Evolutionary conservation across 2,888 invertebrate genomes (phyloP), one percentile per base, ranked within the genome.

Genomic region (Pantelozetes paolii): DNA sequence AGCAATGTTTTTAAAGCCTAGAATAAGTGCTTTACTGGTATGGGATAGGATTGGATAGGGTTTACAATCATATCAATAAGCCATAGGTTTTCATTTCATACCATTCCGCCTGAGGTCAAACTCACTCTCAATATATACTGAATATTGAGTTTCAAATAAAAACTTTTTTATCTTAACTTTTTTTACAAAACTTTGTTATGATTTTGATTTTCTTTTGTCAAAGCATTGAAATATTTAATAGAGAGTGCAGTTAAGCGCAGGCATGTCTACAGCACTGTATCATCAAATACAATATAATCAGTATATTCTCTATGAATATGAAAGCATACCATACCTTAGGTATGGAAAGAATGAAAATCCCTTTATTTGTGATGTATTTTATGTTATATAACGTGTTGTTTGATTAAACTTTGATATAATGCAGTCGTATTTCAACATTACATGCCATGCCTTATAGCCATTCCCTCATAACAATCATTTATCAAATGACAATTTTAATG

Each of bases 131-230:
- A 15, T 59, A 59, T 59, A 30, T 62, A 32, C n/a, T n/a, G n/a
- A n/a, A n/a, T 9, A 26, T 54, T 26, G 54, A 26, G 54, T 54
- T 54, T 64, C 42, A 20, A 67, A 67, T 42, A 42, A 42, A 62
- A 62, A 62, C 28, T 18, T 36, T 62, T 67, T 67, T 67, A 67
- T 67, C 67, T 67, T 67, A 67, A 67, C 67, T 64, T 64, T 67
- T 67, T 67, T 62, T 32, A n/a, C 30, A 15, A 42, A 67, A 67
- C 67, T 67, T 67, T 42, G 67, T 42, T 67, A 26, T 40, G 23
- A 9, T 67, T 67, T 30, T 23, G 23, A 20, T n/a, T 26, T 13
- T 67, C 67, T 67, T 18, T 67, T 67, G 67, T 67, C 20, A 62
- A 62, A 32, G 40, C 23, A 67, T 67, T 67, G 42, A 23, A 67